phyloP scores from a whole-genome alignment of 2,113 vertebrate species.

The Nymphicus hollandicus region DNA sequence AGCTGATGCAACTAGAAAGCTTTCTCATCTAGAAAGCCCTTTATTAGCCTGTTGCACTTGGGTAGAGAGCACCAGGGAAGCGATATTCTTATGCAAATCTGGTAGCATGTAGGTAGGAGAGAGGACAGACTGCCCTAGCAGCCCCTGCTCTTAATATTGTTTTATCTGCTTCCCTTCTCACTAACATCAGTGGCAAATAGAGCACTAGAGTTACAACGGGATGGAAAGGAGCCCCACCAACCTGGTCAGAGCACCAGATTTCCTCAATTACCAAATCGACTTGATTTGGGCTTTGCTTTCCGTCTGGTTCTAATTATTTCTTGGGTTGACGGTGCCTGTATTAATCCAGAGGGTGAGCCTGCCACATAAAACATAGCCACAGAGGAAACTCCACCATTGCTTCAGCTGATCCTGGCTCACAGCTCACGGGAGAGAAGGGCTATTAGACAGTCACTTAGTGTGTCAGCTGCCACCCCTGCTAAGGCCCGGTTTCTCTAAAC shows the following conservation, averaged over 20 bases:
- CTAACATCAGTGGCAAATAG: not conserved
- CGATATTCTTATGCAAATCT: not conserved
- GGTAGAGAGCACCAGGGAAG: not conserved
- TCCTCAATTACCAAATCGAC: not conserved
- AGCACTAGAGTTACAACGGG: not conserved
- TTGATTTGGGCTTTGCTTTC: not conserved
- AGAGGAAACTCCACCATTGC: not conserved
- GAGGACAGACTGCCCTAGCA: not conserved
- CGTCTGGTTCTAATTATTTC: not conserved
- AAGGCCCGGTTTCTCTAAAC: not conserved
- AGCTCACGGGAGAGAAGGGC: not conserved
- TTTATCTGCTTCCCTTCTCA: not conserved
- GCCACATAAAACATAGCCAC: fast-evolving
- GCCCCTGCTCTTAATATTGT: not conserved
- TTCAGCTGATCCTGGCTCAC: not conserved
- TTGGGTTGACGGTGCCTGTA: not conserved
- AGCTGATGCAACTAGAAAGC: constrained; percentile 27
- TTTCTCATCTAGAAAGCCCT: not conserved
- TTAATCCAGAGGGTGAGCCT: not conserved
- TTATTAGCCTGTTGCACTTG: constrained; percentile 26
- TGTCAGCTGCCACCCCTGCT: not conserved
- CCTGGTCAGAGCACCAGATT: not conserved
- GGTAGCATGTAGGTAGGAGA: not conserved
- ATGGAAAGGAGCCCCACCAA: not conserved
- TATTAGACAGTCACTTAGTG: fast-evolving